phyloP scores from a whole-genome alignment of 2,888 invertebrate species.

The Sphecodes monilicornis region DNA sequence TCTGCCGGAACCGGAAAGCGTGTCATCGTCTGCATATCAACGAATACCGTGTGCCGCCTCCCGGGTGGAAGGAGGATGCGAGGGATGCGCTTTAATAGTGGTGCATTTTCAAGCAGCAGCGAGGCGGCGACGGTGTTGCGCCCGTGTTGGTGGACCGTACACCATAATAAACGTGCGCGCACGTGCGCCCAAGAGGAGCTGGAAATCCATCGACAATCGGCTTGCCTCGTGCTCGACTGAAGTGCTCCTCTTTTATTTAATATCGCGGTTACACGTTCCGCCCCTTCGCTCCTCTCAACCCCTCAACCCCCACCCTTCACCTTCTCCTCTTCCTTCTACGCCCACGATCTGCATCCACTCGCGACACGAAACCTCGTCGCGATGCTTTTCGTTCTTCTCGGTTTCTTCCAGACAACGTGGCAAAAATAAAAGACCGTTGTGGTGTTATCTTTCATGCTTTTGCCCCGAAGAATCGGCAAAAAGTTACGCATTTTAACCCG shows the following conservation, averaged over 20 bases:
- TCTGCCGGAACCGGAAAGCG: conserved; percentile 78
- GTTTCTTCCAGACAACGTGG: background rate
- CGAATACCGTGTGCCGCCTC: conserved; percentile 63
- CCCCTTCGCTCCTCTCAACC: background rate
- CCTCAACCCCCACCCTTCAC: too few species aligned
- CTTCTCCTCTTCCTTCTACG: background rate
- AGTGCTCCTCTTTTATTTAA: conserved; percentile 68
- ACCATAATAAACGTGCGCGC: conserved; percentile 34
- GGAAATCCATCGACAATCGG: conserved; percentile 64
- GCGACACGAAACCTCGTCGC: conserved; percentile 38
- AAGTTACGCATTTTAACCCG: too few species aligned
- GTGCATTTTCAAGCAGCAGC: conserved; percentile 67
- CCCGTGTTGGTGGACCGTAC: conserved; percentile 14
- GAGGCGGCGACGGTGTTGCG: conserved; percentile 26
- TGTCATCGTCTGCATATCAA: conserved; percentile 78
- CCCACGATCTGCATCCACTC: background rate
- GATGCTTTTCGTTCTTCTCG: conserved; percentile 34
- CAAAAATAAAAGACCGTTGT: background rate
- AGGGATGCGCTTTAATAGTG: conserved; percentile 70
- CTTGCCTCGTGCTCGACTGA: conserved; percentile 54
- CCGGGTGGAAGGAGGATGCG: conserved; percentile 40
- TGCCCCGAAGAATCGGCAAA: too few species aligned
- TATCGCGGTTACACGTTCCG: conserved; percentile 59
- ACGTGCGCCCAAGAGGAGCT: conserved; percentile 10
- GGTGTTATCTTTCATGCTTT: background rate